Evolutionary conservation across 2,797 vertebrate genomes (phyloP), one percentile per base, ranked within the genome.

Genomic region (Malurus leucopterus): DNA sequence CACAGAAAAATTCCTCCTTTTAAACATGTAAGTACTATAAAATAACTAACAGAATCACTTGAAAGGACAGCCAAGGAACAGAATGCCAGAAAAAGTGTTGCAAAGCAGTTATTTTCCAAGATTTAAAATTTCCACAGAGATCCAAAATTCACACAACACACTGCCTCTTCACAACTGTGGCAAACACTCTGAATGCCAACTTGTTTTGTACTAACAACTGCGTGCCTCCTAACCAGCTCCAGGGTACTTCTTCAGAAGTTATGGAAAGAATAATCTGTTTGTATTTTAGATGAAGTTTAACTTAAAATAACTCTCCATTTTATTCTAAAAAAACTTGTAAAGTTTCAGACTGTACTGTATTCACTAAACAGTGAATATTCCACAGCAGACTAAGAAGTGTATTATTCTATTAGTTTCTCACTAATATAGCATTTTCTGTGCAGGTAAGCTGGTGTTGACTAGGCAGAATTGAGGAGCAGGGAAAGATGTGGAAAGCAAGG

Each of bases 1-100:
- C 74, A 78, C 20, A 29, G 22, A 67, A 77, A 38, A 50, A 34
- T 7, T 68, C 11, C 34, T 6, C 2, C 20, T 61, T 82, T 86
- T 40, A 57, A 86, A 64, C 11, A 26, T 3, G 0, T 2, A 80
- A 61, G 14, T 29, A 61, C 22, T 47, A 22, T 38, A 64, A 57
- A 89, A 41, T 15, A 76, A 57, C 30, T 58, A 53, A 40, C 43
- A 75, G 38, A 88, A 70, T 55, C 40, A 51, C 13, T 88, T 51
- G 68, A 72, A 91, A 92, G 57, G 61, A 82, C 57, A 82, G 88
- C 15, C 73, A 87, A 91, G 57, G 67, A 95, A 71, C 30, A 85
- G 67, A 53, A 87, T 74, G 72, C 27, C 80, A 88, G 57, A 61
- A 41, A 22, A 59, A 70, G 51, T 36, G 49, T 54, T 64, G 79